phyloP scores from a whole-genome alignment of 2,888 invertebrate genomes.

The Hipparchia sbordonii region DNA sequence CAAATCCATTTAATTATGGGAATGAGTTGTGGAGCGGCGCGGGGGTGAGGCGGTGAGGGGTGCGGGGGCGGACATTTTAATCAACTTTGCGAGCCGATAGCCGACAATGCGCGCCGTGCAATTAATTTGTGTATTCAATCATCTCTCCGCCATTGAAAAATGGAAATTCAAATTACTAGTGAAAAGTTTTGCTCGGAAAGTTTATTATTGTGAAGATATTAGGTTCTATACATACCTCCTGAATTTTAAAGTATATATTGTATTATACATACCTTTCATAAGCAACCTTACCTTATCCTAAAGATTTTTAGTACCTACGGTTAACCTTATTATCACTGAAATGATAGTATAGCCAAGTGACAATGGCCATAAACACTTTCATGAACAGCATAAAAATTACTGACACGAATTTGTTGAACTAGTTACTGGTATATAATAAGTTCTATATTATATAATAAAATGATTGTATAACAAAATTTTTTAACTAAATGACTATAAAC shows the following conservation, averaged over 20 bases:
- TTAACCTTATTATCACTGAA: too few relatives aligned
- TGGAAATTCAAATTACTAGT: conserved; percentile 43
- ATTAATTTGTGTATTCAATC: conserved; percentile 70
- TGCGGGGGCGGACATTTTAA: conserved; percentile 50
- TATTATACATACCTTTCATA: too few relatives aligned
- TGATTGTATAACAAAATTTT: conserved; percentile 38
- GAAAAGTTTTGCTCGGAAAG: conserved; percentile 37
- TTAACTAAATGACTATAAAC: conserved; percentile 54
- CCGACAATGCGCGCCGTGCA: conserved; percentile 59
- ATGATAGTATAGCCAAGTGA: too few relatives aligned
- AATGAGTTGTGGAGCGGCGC: conserved; percentile 29
- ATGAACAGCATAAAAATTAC: too few relatives aligned
- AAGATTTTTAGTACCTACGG: too few relatives aligned
- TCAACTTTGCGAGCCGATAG: conserved; percentile 58
- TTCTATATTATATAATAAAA: conserved; percentile 19
- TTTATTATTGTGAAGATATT: conserved; percentile 16
- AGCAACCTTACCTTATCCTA: too few relatives aligned
- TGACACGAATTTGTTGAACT: neutral
- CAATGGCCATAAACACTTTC: too few relatives aligned
- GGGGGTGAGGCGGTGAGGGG: conserved; percentile 13
- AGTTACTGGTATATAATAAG: neutral
- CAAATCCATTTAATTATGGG: conserved; percentile 41
- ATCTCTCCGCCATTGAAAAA: conserved; percentile 48
- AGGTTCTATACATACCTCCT: too few relatives aligned
- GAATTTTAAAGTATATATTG: too few relatives aligned